Percentiles rank a stretch among this genome's conserved stretches.
Evolutionary conservation across 2,797 vertebrate genomes (phyloP).

Genomic region (Tolypeutes matacus): DNA sequence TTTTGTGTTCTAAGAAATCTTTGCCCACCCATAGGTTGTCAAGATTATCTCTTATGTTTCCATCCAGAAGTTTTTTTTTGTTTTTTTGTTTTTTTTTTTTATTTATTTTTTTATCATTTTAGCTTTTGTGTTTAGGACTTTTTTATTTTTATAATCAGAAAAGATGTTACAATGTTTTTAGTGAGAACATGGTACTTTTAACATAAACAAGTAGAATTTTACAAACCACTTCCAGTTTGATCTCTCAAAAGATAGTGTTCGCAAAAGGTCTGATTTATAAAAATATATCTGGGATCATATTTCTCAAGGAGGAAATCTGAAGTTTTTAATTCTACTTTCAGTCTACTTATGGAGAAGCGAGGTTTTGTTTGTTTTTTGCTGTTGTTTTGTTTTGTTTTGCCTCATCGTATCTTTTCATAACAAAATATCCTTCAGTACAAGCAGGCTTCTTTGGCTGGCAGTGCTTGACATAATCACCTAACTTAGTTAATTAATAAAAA

Average conservation of each 20-base stretch:
- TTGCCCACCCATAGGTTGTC: background rate
- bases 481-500: background rate
- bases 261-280: background rate
- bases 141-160: constrained; percentile 30
- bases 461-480: background rate
- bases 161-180: background rate
- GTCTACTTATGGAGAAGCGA: background rate
- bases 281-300: background rate
- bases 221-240: background rate
- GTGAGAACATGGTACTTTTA: background rate
- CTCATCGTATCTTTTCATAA: background rate
- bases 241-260: background rate
- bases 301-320: background rate
- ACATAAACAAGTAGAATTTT: constrained; percentile 3
- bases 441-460: background rate
- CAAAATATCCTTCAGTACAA: background rate
- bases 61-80: constrained; percentile 17
- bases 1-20: constrained; percentile 2
- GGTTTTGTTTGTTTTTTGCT: background rate
- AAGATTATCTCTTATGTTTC: constrained; percentile 29
- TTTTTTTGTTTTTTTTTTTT: too few species aligned
- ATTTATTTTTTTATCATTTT: constrained; percentile 43
- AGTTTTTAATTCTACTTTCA: background rate
- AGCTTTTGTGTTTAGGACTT: constrained; percentile 1
- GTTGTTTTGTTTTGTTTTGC: background rate